phyloP scores from a whole-genome alignment of 92 coral and sea anemone genomes.

The Parazoanthus swiftii region DNA sequence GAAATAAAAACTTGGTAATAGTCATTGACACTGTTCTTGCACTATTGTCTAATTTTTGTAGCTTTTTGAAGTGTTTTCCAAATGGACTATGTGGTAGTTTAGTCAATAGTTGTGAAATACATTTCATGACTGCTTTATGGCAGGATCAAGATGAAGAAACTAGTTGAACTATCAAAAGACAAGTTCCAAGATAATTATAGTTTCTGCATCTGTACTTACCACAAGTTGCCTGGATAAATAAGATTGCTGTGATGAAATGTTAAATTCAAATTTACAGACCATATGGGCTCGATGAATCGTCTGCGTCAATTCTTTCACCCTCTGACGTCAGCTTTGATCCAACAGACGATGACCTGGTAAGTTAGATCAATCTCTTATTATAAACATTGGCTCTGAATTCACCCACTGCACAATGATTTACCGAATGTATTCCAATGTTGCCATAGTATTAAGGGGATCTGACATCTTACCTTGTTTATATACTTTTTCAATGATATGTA shows the following conservation, averaged over 20 bases:
- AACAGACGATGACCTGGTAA: conserved; percentile 94
- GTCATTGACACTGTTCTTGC: background rate
- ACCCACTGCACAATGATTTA: too few species aligned
- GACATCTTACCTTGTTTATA: too few species aligned
- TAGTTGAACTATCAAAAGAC: background rate
- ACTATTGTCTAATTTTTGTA: too few species aligned
- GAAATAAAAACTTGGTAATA: background rate
- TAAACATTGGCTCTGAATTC: background rate
- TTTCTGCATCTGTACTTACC: background rate
- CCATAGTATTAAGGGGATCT: too few species aligned
- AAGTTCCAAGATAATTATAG: background rate
- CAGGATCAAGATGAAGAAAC: background rate
- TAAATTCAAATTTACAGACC: conserved; percentile 11
- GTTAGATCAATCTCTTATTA: background rate
- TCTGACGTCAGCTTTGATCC: conserved; percentile 89
- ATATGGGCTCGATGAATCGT: conserved; percentile 73
- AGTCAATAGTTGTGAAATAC: background rate
- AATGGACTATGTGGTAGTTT: background rate
- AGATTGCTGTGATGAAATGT: background rate
- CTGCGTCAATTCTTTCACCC: conserved; percentile 89
- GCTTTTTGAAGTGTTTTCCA: background rate
- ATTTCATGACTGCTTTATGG: too few species aligned
- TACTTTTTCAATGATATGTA: too few species aligned
- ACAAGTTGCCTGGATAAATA: background rate
- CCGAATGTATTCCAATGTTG: too few species aligned